phyloP scores from a whole-genome alignment of 2,113 vertebrate genomes.

The Elephas maximus region DNA sequence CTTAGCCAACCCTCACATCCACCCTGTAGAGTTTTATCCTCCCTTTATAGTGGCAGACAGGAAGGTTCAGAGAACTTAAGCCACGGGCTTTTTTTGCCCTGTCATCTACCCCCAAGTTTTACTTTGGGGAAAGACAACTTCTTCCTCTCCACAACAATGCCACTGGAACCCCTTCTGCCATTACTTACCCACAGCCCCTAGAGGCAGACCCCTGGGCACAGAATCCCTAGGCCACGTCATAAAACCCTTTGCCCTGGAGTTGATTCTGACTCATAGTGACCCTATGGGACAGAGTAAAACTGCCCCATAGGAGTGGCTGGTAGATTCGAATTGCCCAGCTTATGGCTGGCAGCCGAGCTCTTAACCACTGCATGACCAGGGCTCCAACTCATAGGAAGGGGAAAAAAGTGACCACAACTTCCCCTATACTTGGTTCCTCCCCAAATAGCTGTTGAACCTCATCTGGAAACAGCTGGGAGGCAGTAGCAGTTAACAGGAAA shows the following conservation, averaged over 20 bases:
- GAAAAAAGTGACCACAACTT: slow-evolving; percentile 65
- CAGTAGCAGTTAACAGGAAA: slow-evolving; percentile 80
- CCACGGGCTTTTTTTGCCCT: neutral
- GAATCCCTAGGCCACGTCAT: slow-evolving; percentile 26
- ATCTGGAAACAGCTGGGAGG: slow-evolving; percentile 83
- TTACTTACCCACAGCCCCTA: neutral
- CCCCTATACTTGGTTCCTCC: slow-evolving; percentile 67
- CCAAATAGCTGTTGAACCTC: slow-evolving; percentile 65
- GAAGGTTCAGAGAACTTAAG: neutral
- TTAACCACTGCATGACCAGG: no score
- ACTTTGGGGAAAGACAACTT: neutral
- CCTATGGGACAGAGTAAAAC: no score
- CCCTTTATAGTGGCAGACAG: neutral
- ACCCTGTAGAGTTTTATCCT: neutral
- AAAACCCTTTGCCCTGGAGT: no score
- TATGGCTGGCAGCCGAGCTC: no score
- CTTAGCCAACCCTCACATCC: neutral
- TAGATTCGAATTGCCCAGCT: no score
- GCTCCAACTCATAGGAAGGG: no score
- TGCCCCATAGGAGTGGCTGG: no score
- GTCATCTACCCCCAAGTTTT: neutral
- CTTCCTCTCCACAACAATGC: neutral
- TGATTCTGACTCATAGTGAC: no score
- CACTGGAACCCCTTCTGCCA: no score
- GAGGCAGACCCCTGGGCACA: neutral